Evolutionary conservation across 1,140 invertebrate species (phyloP).

Genomic region (Brachionus manjavacas): DNA sequence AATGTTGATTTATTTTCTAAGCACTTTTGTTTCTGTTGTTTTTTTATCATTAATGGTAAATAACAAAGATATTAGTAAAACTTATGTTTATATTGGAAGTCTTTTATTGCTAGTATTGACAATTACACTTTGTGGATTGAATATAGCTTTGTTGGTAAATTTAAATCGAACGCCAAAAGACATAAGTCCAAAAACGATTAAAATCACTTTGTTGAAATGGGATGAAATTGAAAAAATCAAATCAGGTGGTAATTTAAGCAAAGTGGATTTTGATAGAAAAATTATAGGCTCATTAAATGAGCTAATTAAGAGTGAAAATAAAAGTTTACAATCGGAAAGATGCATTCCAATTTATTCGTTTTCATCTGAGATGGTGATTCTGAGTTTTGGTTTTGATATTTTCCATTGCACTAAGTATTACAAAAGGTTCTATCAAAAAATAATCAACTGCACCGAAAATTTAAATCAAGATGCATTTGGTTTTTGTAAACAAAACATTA

Average conservation of each 20-base stretch:
- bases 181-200: neutral
- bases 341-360: neutral
- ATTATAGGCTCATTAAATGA: neutral
- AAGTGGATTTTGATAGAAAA: neutral
- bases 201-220: neutral
- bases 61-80: neutral
- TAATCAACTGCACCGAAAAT: neutral
- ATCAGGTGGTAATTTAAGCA: neutral
- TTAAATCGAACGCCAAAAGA: neutral
- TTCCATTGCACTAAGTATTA: neutral
- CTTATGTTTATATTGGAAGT: neutral
- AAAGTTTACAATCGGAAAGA: neutral
- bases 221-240: neutral
- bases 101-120: neutral
- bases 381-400: no score
- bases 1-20: neutral
- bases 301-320: neutral
- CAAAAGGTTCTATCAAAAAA: neutral
- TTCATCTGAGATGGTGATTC: no score
- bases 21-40: no score
- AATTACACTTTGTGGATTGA: neutral
- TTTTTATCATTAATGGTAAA: neutral
- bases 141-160: neutral
- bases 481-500: neutral
- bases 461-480: neutral